Conservation (phyloP, 2,888 invertebrate species). For the Alviniconcha strummeri region DNA sequence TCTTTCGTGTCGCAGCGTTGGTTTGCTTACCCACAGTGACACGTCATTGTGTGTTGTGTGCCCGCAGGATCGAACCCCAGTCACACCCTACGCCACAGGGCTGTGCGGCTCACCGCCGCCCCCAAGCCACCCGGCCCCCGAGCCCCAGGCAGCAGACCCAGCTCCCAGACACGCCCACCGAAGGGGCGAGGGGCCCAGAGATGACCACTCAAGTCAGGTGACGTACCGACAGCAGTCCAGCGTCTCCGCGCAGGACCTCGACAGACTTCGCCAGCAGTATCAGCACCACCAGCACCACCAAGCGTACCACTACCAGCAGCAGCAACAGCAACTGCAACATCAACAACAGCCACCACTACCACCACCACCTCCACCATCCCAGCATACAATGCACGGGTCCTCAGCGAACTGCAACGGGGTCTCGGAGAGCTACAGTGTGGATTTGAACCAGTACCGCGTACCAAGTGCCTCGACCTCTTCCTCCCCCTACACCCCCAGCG, state of each 20-base stretch:
- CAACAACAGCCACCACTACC: background rate
- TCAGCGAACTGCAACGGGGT: background rate
- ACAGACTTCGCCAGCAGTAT: background rate
- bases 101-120: constrained; percentile 16
- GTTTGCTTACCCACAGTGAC: too few species aligned
- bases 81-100: constrained; percentile 21
- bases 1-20: too few species aligned
- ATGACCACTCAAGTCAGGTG: background rate
- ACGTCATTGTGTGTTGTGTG: too few species aligned
- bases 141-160: background rate
- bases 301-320: constrained; percentile 5
- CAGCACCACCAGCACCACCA: constrained; percentile 8
- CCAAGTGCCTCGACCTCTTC: constrained; percentile 6
- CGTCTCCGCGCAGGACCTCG: background rate
- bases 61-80: constrained; percentile 11
- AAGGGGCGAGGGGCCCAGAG: constrained; percentile 18
- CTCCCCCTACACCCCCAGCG: background rate
- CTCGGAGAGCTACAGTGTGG: background rate
- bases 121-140: background rate
- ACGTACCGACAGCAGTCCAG: background rate
- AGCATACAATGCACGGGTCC: background rate
- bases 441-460: background rate
- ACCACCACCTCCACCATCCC: background rate
- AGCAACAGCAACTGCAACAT: background rate
- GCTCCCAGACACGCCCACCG: background rate